A percentile compares a stretch with the other conserved stretches of the same genome.
phyloP scores from a whole-genome alignment of 2,888 invertebrate genomes.

The Chouioia cunea region DNA sequence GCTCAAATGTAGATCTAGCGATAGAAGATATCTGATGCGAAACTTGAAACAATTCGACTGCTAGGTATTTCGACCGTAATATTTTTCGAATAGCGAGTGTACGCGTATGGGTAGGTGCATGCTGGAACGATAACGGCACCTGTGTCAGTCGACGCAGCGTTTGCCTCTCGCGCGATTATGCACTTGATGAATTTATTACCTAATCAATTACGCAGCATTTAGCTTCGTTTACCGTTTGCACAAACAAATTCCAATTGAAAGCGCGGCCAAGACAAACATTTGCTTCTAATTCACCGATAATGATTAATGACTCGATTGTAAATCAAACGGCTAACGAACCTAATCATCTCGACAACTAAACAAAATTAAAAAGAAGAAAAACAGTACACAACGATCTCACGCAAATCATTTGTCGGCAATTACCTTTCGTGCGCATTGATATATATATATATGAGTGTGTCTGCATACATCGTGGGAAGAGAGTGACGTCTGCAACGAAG shows the following conservation, averaged over 20 bases:
- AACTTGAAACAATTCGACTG: too few relatives aligned
- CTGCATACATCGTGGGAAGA: constrained; percentile 21
- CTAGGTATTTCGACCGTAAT: too few relatives aligned
- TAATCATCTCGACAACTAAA: too few relatives aligned
- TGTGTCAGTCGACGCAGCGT: too few relatives aligned
- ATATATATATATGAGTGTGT: not conserved
- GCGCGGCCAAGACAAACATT: not conserved
- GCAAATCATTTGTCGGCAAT: constrained; percentile 3
- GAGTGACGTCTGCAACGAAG: constrained; percentile 28
- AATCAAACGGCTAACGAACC: constrained; percentile 15
- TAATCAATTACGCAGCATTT: constrained; percentile 1
- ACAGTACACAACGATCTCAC: not conserved
- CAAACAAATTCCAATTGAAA: constrained; percentile 13
- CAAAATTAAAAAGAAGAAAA: not conserved
- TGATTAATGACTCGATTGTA: constrained; percentile 15
- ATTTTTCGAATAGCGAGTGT: too few relatives aligned
- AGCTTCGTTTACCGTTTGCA: not conserved
- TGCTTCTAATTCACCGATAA: not conserved
- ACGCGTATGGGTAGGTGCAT: too few relatives aligned
- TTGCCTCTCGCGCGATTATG: too few relatives aligned
- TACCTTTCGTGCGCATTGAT: not conserved
- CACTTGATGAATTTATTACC: constrained; percentile 16
- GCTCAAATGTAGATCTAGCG: too few relatives aligned
- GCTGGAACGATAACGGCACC: too few relatives aligned
- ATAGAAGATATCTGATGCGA: too few relatives aligned